Base-by-base conservation (phyloP, 1,140 invertebrate species). In the Parasteatoda tepidariorum region DNA sequence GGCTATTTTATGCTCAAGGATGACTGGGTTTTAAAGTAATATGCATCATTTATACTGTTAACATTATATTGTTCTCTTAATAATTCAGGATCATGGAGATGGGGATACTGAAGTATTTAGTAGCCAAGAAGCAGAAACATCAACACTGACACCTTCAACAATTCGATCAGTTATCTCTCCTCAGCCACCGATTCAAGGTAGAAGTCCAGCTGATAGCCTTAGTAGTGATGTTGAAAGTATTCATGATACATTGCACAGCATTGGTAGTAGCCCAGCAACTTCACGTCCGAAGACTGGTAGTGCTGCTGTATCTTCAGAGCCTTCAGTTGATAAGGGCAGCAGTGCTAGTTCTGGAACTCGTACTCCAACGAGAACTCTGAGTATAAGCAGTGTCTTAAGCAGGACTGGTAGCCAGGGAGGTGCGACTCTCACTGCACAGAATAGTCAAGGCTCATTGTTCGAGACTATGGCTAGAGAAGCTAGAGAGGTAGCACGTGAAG, bases 401-500 rank as follows among this genome's bases (percentile, higher is more conserved):
- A 74, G 85, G 30, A 79, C 85, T 18, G 85, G 84, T 22, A 79
- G 75, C 54, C 18, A 70, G 18, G 74, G 73, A 15, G 74, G 83
- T 18, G 64, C 64, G 5, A 48, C 73, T 7, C 26, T 84, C 15
- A 82, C 78, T 5, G 31, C 68, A 11, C 84, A 85, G 54, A 85
- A 78, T 26, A 85, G 84, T 30, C 84, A 85, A 55, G 66, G 74
- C 11, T 85, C 84, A 38, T 38, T 85, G 6, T 34, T 85, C 7
- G 84, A 82, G 54, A 82, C 59, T n/a, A 75, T 85, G 68, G 78
- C 95, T 0, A 92, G 93, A 38, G 94, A 96, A 86, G 95, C 95
- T 0, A 96, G 96, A 87, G 96, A 95, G 89, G 95, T 95, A 5
- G 93, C 95, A 0, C 94, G 94, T 84, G 95, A 95, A 89, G 94